Evolutionary conservation across 2,113 vertebrate species (phyloP), one percentile per base, ranked within the genome.

Genomic region (Oenanthe oenanthe): DNA sequence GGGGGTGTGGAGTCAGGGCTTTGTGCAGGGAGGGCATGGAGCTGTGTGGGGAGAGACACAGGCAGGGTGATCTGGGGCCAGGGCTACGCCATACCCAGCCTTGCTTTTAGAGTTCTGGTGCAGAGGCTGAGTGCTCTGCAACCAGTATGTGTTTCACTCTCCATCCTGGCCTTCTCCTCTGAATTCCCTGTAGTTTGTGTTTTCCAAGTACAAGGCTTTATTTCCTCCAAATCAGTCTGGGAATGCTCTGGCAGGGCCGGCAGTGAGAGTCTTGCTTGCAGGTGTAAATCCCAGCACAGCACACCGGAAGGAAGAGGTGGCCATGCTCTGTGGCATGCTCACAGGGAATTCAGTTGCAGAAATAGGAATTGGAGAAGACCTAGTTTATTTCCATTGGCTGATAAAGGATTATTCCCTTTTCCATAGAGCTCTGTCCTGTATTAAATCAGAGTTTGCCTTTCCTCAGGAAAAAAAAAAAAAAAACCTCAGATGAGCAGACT

Each of bases 381-480:
- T 94, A 96, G 66, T 95, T 95, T 97, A 5, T 82, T 89, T 89
- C 93, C 67, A 92, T 87, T 93, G 94, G 94, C 94, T 95, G 87
- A 25, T 88, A 58, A 82, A 89, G 81, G 79, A 56, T 65, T 89
- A 90, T 79, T 96, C 93, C 80, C 95, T 86, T 94, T 91, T 88
- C 92, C 57, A 20, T 54, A 56, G 92, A 95, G 91, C 79, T 90
- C 79, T 96, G 93, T 56, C 94, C 90, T 91, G 53, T 83, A 91
- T 94, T 92, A 58, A 88, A 82, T 82, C 80, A 78, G 78, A 86
- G 25, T 32, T 79, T 88, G 83, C 91, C 62, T 92, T 96, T 94
- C 85, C 86, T 70, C 76, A 92, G 82, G 48, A 88, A 83, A 63
- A 50, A 89, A 42, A 42, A 89, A n/a, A 61, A 89, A 61, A 67